These are phyloP conservation scores for Dromas ardeola DNA, from an alignment of 2,113 vertebrate species.

Conservation along the genomic window DNA sequence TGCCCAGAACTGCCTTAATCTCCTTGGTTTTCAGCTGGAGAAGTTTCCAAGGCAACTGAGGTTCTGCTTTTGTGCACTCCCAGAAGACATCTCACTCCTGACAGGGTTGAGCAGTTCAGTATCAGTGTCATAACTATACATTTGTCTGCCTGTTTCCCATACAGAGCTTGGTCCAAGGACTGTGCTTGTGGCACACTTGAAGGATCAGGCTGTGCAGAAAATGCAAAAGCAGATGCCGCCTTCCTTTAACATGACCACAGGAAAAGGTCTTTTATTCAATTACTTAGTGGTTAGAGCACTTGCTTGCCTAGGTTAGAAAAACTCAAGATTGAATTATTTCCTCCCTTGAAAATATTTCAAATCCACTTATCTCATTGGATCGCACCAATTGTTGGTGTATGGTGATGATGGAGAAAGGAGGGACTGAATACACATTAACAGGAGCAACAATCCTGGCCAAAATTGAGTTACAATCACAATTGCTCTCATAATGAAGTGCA, in stretches of 20 bases:
- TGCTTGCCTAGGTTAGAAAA: background rate
- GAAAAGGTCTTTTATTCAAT: background rate
- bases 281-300: background rate
- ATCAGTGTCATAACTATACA: constrained; percentile 57
- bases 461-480: background rate
- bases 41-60: constrained; percentile 71
- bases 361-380: background rate
- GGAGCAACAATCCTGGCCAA: background rate
- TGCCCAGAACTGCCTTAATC: constrained; percentile 38
- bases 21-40: constrained; percentile 45
- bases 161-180: constrained; percentile 9
- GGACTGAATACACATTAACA: background rate
- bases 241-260: background rate
- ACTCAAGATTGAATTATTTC: background rate
- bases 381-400: background rate
- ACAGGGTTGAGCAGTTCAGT: constrained; percentile 46
- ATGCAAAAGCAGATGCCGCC: constrained; percentile 13
- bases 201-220: background rate
- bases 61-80: constrained; percentile 63
- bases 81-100: constrained; percentile 63
- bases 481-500: background rate
- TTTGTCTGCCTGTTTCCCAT: constrained; percentile 6
- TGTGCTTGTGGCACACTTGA: constrained; percentile 1
- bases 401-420: background rate
- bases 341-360: background rate